phyloP scores from a whole-genome alignment of 2,888 invertebrate species.

The Amphimallon solstitiale region DNA sequence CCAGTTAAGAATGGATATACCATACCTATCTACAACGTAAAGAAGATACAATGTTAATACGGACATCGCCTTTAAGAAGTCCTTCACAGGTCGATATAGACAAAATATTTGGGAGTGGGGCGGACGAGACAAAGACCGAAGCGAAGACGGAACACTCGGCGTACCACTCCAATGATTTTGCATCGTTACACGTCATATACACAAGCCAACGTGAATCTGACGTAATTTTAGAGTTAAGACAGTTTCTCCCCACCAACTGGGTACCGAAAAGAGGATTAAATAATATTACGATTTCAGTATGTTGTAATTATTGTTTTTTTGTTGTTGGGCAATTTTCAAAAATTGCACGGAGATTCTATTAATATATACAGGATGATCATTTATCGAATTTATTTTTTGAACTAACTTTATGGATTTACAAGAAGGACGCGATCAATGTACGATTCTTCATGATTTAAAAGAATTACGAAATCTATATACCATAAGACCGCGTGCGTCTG shows the following conservation, averaged over 20 bases:
- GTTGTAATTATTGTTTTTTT: no score
- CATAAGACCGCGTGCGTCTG: no score
- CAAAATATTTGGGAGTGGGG: constrained; percentile 13
- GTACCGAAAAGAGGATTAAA: no score
- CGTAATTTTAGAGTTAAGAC: constrained; percentile 17
- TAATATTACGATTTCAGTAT: no score
- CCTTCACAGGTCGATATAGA: constrained; percentile 33
- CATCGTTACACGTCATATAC: constrained; percentile 15
- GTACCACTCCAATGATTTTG: not conserved
- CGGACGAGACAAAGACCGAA: constrained; percentile 1
- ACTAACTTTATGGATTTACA: no score
- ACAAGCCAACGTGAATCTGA: constrained; percentile 8
- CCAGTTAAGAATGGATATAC: not conserved
- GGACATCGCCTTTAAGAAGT: constrained; percentile 28
- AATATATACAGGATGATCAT: no score
- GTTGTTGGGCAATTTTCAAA: no score
- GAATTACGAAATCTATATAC: no score
- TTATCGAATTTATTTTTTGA: no score
- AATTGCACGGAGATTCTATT: no score
- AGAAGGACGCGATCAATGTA: no score
- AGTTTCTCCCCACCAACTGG: not conserved
- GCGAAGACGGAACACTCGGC: not conserved
- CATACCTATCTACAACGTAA: constrained; percentile 1
- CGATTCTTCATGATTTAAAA: no score
- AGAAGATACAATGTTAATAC: not conserved